Conservation (phyloP, 2,113 vertebrate genomes). For the Hyaena hyaena region DNA sequence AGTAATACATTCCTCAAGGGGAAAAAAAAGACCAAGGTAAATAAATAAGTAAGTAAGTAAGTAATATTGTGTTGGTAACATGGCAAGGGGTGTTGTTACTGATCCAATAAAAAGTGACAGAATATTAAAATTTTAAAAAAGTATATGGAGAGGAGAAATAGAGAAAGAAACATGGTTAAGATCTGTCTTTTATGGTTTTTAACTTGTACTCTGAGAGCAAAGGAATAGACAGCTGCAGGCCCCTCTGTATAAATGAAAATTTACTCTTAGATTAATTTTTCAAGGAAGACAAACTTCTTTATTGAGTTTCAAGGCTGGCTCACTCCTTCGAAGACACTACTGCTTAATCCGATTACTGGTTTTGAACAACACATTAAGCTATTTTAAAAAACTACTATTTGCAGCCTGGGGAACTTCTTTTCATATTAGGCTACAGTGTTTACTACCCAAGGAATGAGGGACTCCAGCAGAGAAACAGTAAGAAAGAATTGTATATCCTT, state of each 20-base stretch:
- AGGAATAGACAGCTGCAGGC: neutral
- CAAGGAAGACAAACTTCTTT: conserved; percentile 15
- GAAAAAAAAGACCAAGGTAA: neutral
- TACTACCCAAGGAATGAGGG: conserved; percentile 11
- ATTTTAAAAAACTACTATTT: conserved; percentile 47
- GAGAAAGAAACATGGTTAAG: neutral
- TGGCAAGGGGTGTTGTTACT: neutral
- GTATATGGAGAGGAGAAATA: neutral
- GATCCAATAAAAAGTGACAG: neutral
- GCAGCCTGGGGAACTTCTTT: neutral
- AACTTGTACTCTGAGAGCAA: neutral
- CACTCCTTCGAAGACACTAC: neutral
- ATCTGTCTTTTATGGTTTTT: conserved; percentile 4
- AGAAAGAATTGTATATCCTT: neutral
- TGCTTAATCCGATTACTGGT: conserved; percentile 22
- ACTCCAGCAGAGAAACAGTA: conserved; percentile 10
- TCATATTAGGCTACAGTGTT: neutral
- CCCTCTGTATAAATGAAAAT: neutral
- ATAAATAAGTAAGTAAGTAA: neutral
- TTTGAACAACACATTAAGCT: conserved; percentile 47
- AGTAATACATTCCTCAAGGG: neutral
- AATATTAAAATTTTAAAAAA: neutral
- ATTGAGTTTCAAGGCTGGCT: neutral
- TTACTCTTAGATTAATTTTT: neutral
- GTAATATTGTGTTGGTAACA: neutral